Base-by-base conservation (phyloP, 2,113 vertebrate genomes). In the Mobula hypostoma region DNA sequence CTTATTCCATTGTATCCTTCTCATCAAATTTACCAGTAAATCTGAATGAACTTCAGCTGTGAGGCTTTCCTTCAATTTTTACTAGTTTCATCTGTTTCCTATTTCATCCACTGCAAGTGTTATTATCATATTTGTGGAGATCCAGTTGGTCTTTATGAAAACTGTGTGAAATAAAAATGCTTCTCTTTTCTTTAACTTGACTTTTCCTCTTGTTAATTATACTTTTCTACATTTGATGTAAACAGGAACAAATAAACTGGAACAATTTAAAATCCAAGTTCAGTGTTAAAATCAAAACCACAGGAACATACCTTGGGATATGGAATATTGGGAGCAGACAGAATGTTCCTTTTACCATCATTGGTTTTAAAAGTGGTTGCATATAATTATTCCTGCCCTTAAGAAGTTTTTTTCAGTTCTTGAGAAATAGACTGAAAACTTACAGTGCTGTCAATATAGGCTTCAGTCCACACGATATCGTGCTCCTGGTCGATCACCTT, bases 401-500 rank as follows among this genome's bases (percentile, higher is more conserved):
- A 87, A 61, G 56, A 12, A 5, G 29, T 11, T n/a, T 87, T 87
- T 87, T 87, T 87, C 29, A 24, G 56, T 32, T 66, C 29, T 1
- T 17, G 12, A 17, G 21, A 74, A 48, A 74, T 17, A n/a, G 56
- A 82, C 3, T 56, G 24, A 70, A 94, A 82, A 99, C 98, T 99
- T 96, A 99, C 99, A 4, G 98, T 99, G 97, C 97, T 99, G 95
- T 99, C 99, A 27, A 99, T 97, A 95, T 99, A 99, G 0, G 99
- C 99, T 95, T 99, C 99, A 0, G 99, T 99, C 99, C 99, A 99
- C 56, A 99, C 98, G 0, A 99, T 98, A 5, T 99, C 99, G 0
- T 99, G 99, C 93, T 99, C 98, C 95, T 97, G 98, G 96, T 99
- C 98, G 29, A 99, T 99, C 80, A 99, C 99, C 95, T 99, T 99